Percentiles rank a stretch among this genome's conserved stretches.
Conservation (phyloP, 2,888 invertebrate species). For the Linnaemya vulpina region DNA sequence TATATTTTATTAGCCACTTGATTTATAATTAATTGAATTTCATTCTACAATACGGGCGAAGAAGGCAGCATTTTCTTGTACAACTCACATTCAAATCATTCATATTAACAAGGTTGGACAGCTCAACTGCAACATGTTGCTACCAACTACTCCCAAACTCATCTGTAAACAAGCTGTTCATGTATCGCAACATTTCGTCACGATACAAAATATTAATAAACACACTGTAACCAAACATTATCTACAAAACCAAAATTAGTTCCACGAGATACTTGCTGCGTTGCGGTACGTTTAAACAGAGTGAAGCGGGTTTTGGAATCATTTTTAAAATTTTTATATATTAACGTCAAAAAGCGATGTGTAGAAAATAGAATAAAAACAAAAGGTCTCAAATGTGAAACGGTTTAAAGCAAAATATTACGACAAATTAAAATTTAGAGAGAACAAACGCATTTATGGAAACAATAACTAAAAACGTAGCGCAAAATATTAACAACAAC, state of each 20-base stretch:
- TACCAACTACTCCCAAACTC: neutral
- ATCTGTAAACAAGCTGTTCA: neutral
- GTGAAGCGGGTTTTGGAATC: conserved; percentile 26
- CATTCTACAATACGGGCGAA: neutral
- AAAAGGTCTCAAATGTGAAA: conserved; percentile 36
- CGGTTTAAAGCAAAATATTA: conserved; percentile 40
- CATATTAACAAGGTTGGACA: conserved; percentile 30
- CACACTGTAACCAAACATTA: conserved; percentile 56
- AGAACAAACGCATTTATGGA: conserved; percentile 46
- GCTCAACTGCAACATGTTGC: conserved; percentile 41
- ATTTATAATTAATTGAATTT: too few relatives aligned
- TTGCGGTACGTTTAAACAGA: conserved; percentile 70
- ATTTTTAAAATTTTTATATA: conserved; percentile 16
- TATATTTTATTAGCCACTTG: too few relatives aligned
- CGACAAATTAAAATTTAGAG: conserved; percentile 17
- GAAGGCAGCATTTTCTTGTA: neutral
- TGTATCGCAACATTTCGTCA: conserved; percentile 53
- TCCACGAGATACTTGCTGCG: conserved; percentile 72
- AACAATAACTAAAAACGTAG: conserved; percentile 51
- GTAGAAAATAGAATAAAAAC: conserved; percentile 14
- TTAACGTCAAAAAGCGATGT: conserved; percentile 36
- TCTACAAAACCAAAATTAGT: conserved; percentile 71
- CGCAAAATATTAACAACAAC: conserved; percentile 50
- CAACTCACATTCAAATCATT: neutral
- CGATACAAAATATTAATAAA: conserved; percentile 27